A percentile compares a stretch with the other conserved stretches of the same genome.
These are phyloP conservation scores for Chiroxiphia lanceolata DNA, from an alignment of 2,797 vertebrate genomes.

Conservation along the genomic window DNA sequence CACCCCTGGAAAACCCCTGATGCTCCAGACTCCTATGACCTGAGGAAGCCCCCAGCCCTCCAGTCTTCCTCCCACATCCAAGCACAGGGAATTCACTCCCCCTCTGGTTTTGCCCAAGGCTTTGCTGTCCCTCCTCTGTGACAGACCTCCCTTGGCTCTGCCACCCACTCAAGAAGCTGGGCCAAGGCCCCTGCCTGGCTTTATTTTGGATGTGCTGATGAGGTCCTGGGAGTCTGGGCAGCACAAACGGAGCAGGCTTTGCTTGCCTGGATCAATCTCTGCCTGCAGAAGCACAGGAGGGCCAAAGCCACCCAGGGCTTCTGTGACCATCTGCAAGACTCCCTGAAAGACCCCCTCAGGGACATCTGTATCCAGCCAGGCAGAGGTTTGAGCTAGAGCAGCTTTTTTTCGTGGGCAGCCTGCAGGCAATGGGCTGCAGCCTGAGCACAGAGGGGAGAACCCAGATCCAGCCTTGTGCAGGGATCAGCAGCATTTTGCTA, in stretches of 20 bases:
- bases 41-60: neutral
- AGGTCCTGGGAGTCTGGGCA: neutral
- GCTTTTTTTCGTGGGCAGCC: neutral
- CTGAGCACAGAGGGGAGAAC: neutral
- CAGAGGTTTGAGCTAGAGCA: neutral
- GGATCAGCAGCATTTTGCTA: neutral
- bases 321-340: neutral
- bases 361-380: neutral
- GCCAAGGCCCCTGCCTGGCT: neutral
- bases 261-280: neutral
- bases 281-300: neutral
- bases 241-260: accelerated
- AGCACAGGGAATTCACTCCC: neutral
- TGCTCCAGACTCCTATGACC: neutral
- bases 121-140: neutral
- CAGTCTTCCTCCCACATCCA: neutral
- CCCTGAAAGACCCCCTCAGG: accelerated
- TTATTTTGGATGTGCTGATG: accelerated
- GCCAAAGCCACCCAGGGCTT: neutral
- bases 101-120: neutral
- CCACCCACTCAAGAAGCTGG: neutral
- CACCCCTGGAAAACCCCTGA: neutral
- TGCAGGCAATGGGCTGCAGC: neutral
- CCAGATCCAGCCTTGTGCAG: neutral
- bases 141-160: neutral